Percentiles rank a stretch among this genome's conserved stretches.
These are phyloP conservation scores for Gambusia affinis DNA, from an alignment of 2,113 vertebrate species.

Conservation along the genomic window DNA sequence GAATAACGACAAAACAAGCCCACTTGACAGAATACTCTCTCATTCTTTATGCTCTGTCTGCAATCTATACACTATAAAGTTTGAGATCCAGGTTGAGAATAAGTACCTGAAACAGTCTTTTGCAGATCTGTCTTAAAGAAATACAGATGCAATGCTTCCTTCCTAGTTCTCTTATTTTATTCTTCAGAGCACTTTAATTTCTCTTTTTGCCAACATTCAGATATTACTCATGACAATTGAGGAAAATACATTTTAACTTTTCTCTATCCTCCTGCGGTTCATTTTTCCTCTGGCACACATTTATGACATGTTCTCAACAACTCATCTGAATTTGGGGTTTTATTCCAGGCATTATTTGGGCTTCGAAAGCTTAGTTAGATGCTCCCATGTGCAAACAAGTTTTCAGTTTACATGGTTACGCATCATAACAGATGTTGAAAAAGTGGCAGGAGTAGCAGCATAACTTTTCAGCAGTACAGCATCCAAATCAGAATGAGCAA, in stretches of 20 bases:
- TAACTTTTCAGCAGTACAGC: neutral
- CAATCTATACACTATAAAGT: neutral
- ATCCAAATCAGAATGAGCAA: neutral
- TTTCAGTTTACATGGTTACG: conserved; percentile 7
- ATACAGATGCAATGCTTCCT: neutral
- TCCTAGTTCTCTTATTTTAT: neutral
- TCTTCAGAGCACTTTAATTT: neutral
- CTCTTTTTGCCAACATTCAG: neutral
- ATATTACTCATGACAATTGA: neutral
- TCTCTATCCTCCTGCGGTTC: neutral
- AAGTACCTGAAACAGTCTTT: neutral
- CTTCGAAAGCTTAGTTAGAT: conserved; percentile 1
- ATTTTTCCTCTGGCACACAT: conserved; percentile 1
- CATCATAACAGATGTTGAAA: conserved; percentile 8
- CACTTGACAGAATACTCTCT: too few relatives aligned
- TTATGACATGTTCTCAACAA: conserved; percentile 1
- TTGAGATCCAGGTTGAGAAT: neutral
- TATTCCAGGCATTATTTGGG: conserved; percentile 5
- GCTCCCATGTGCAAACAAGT: conserved; percentile 1
- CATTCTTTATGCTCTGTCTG: neutral
- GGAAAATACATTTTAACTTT: neutral
- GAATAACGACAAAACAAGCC: neutral
- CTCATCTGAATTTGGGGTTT: neutral
- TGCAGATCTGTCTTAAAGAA: neutral
- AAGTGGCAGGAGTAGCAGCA: conserved; percentile 1